Evolutionary conservation across 1,140 invertebrate genomes (phyloP), one percentile per base, ranked within the genome.

Genomic region (Zophobas morio): DNA sequence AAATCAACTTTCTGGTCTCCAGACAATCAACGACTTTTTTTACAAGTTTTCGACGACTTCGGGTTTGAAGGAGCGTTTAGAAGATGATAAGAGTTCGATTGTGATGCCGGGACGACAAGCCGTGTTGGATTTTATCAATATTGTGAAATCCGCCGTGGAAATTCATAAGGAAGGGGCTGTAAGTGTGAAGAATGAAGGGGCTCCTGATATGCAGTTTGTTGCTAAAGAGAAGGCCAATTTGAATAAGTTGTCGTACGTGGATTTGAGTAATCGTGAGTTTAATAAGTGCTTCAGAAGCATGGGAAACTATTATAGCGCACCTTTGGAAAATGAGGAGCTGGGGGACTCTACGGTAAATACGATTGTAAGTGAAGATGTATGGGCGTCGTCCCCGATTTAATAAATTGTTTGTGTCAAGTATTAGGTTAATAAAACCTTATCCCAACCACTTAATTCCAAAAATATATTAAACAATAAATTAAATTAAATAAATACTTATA

Each of bases 301-400:
- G 8, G 39, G 20, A 39, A 1, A 32, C 0, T 34, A 46, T 66
- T 66, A 32, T 36, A n/a, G n/a, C 56, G 2, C 36, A 42, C 5
- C 5, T 2, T 51, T n/a, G 3, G 49, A 1, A 51, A n/a, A 42
- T 1, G 37, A 66, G 34, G 60, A 66, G 1, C 8, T 46, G 5
- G 60, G 4, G 2, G 60, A 66, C 5, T 42, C 60, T 1, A 47
- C 2, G 0, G 60, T 66, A 0, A 66, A 66, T 46, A 46, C 60
- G 1, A 66, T 66, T 20, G 0, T 20, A 1, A 66, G 60, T 32
- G 60, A 34, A 20, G 60, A 66, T 46, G 39, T 66, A 42, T 42
- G 32, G 46, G 4, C 60, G 6, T 66, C 60, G 20, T 66, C 60
- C 35, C 60, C 60, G 5, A 66, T 66, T 66, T 40, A 42, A 60